Percentiles rank a stretch among this genome's conserved stretches.
phyloP scores from a whole-genome alignment of 2,888 invertebrate genomes.

The Aphrophora alni region DNA sequence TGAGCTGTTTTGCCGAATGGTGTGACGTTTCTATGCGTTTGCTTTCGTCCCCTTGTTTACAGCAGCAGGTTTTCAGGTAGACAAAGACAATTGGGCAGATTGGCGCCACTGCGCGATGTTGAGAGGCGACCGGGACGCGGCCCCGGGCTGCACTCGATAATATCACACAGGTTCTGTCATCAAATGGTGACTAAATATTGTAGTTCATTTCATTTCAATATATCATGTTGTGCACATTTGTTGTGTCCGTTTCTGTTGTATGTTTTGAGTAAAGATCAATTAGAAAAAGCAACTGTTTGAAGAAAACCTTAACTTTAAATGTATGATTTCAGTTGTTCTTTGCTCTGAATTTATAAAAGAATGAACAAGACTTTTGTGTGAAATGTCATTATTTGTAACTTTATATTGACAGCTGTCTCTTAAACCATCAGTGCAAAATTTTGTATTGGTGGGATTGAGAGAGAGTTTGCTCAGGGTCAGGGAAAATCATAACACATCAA shows the following conservation, averaged over 20 bases:
- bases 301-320: background rate
- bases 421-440: background rate
- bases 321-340: background rate
- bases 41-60: conserved; percentile 47
- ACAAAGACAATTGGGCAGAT: conserved; percentile 20
- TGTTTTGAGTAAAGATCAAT: background rate
- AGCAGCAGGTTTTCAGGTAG: conserved; percentile 46
- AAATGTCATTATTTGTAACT: background rate
- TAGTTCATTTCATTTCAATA: conserved; percentile 29
- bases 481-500: background rate
- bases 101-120: conserved; percentile 9
- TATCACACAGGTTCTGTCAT: conserved; percentile 40
- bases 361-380: background rate
- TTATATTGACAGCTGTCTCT: background rate
- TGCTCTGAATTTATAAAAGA: background rate
- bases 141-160: conserved; percentile 15
- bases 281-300: background rate
- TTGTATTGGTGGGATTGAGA: background rate
- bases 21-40: conserved; percentile 43
- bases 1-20: conserved; percentile 1
- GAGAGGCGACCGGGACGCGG: conserved; percentile 22
- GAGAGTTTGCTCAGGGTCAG: background rate
- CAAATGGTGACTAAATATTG: conserved; percentile 33
- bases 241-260: background rate
- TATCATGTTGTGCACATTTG: background rate